Evolutionary conservation across 2,113 vertebrate species (phyloP).

Genomic region (Aegithalos caudatus): DNA sequence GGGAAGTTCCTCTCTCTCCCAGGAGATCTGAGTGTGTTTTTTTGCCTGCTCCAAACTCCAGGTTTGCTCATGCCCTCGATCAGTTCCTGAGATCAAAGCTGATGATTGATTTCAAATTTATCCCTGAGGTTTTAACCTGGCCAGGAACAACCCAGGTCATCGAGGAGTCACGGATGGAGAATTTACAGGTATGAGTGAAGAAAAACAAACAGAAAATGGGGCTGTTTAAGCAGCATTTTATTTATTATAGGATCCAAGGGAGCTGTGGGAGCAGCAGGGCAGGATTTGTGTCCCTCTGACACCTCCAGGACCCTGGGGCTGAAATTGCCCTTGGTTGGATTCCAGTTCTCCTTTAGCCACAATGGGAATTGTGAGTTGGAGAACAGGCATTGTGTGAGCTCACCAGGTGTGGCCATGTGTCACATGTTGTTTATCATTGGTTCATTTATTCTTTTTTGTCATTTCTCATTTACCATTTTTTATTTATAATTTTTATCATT

Average conservation of each 20-base stretch:
- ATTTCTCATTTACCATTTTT: no score
- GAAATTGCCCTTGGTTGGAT: neutral
- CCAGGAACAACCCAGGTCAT: slow-evolving; percentile 84
- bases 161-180: slow-evolving; percentile 81
- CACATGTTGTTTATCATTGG: neutral
- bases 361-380: neutral
- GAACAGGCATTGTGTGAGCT: neutral
- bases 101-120: slow-evolving; percentile 80
- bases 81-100: slow-evolving; percentile 82
- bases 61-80: slow-evolving; percentile 81
- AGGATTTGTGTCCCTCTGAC: no score
- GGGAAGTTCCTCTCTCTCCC: neutral
- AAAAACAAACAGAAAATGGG: no score
- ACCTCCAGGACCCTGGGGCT: no score
- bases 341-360: neutral
- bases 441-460: no score
- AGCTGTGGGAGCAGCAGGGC: no score
- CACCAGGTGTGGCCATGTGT: neutral
- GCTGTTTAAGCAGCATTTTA: no score
- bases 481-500: no score
- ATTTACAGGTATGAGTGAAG: slow-evolving; percentile 77
- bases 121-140: slow-evolving; percentile 89
- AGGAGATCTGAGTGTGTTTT: neutral
- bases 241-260: no score
- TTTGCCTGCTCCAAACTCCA: slow-evolving; percentile 13